phyloP scores from a whole-genome alignment of 2,888 invertebrate species.

The Arctia plantaginis region DNA sequence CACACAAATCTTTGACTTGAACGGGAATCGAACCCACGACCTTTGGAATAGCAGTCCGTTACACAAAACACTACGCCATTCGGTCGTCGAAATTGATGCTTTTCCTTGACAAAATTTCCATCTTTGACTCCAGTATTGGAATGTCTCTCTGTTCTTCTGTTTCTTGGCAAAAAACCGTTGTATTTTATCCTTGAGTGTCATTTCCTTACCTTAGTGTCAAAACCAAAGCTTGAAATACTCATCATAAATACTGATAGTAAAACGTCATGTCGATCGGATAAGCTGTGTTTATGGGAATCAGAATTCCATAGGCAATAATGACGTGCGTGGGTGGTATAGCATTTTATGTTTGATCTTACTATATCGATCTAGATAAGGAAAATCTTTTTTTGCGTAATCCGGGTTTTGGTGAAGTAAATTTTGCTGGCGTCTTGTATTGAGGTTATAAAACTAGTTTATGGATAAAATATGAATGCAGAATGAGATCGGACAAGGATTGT shows the following conservation, averaged over 20 bases:
- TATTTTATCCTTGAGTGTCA: not conserved
- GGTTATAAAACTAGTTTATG: not conserved
- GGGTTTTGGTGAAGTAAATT: not conserved
- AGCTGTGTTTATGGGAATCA: slow-evolving; percentile 16
- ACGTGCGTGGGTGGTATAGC: slow-evolving; percentile 13
- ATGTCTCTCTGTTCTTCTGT: not conserved
- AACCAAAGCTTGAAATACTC: slow-evolving; percentile 13
- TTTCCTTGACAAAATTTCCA: not conserved
- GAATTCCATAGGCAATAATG: slow-evolving; percentile 3
- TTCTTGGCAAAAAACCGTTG: not conserved
- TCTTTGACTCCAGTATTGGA: not conserved
- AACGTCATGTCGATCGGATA: slow-evolving; percentile 13
- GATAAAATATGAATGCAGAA: not conserved
- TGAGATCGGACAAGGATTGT: not conserved
- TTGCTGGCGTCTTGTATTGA: not conserved
- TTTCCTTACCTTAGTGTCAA: not conserved
- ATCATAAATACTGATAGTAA: slow-evolving; percentile 12
- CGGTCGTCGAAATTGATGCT: too few relatives aligned
- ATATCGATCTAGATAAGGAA: slow-evolving; percentile 9
- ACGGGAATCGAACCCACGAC: too few relatives aligned
- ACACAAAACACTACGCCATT: too few relatives aligned
- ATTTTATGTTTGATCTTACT: not conserved
- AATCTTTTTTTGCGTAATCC: slow-evolving; percentile 1
- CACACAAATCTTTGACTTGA: too few relatives aligned
- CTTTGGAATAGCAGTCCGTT: too few relatives aligned